phyloP scores from a whole-genome alignment of 2,113 vertebrate species.

The Hyperoodon ampullatus region DNA sequence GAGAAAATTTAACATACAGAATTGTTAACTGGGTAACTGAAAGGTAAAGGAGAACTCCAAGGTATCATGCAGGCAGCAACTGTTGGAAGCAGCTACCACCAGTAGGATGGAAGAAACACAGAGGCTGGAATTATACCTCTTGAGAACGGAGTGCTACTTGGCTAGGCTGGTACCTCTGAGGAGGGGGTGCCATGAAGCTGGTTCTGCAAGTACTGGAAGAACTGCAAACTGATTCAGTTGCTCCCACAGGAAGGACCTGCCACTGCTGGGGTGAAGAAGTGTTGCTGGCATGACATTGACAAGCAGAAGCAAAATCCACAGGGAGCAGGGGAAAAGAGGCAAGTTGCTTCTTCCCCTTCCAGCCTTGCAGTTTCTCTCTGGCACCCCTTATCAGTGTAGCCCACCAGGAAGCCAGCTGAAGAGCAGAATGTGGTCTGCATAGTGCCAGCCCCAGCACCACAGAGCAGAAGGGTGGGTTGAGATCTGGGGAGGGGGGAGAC shows the following conservation, averaged over 20 bases:
- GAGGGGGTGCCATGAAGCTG: not conserved
- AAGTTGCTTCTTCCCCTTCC: not conserved
- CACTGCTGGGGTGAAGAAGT: not conserved
- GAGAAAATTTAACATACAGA: not conserved
- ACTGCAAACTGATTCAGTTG: not conserved
- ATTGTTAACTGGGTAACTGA: not conserved
- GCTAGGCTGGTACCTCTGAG: not conserved
- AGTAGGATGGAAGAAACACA: not conserved
- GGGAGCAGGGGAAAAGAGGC: not conserved
- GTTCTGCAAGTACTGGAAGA: not conserved
- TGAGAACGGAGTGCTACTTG: accelerated
- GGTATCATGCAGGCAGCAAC: not conserved
- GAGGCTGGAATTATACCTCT: not conserved
- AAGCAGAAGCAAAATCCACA: not conserved
- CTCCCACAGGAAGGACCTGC: not conserved
- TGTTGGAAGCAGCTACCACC: not conserved
- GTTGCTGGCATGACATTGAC: not conserved
- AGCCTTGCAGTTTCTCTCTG: not conserved
- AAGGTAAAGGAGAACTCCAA: not conserved
- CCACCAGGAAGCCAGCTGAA: not conserved
- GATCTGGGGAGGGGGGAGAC: not conserved
- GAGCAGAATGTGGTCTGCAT: not conserved
- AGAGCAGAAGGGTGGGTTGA: not conserved
- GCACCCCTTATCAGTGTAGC: not conserved
- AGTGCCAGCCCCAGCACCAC: not conserved